Evolutionary conservation across 2,113 vertebrate genomes (phyloP).

Genomic region (Cairina moschata): DNA sequence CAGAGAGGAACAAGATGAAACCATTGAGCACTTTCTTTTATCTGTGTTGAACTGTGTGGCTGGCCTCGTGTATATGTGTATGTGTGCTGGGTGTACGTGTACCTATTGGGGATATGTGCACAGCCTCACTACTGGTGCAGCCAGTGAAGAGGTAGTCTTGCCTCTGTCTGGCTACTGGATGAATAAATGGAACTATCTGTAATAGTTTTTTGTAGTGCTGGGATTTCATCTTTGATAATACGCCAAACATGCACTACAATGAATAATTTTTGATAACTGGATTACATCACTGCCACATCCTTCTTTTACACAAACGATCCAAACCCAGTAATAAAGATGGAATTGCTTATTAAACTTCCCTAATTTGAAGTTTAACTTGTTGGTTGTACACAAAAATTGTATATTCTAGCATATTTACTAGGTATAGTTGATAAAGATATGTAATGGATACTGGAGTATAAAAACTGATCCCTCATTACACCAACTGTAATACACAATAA

Average conservation of each 20-base stretch:
- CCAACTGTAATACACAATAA: too few relatives aligned
- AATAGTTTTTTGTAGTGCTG: background rate
- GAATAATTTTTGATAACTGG: background rate
- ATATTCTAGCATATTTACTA: background rate
- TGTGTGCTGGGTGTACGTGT: background rate
- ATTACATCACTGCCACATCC: accelerated
- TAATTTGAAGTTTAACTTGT: background rate
- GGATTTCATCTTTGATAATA: background rate
- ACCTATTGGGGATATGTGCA: background rate
- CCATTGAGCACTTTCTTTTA: background rate
- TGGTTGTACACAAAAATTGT: accelerated
- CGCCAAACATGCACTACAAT: background rate
- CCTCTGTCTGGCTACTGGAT: background rate
- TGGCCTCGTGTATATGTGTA: background rate
- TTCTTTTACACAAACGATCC: background rate
- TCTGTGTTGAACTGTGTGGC: background rate
- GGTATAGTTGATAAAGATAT: background rate
- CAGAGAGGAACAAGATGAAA: background rate
- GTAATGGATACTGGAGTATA: background rate
- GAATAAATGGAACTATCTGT: background rate
- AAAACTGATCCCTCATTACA: background rate
- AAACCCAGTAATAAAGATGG: background rate
- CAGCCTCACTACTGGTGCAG: background rate
- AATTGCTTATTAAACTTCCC: background rate
- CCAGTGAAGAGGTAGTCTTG: background rate